phyloP scores from a whole-genome alignment of 2,888 invertebrate genomes.

The Beris morrisii region DNA sequence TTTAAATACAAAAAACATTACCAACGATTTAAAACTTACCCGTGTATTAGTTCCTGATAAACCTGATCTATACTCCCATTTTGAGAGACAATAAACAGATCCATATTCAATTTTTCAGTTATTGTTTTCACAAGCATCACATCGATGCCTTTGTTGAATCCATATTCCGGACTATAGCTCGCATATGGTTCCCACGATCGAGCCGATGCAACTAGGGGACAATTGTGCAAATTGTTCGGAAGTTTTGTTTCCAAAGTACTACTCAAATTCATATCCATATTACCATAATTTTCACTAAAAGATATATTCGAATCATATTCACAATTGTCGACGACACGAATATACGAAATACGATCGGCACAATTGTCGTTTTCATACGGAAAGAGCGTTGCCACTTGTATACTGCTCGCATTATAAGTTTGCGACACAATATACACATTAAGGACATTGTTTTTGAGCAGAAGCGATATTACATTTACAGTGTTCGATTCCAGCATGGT shows the following conservation, averaged over 20 bases:
- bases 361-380: conserved; percentile 54
- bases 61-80: conserved; percentile 49
- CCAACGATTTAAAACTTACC: conserved; percentile 42
- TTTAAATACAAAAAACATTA: too few species aligned
- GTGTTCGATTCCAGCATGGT: conserved; percentile 46
- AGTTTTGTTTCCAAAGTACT: conserved; percentile 46
- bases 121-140: conserved; percentile 50
- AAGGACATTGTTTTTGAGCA: conserved; percentile 49
- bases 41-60: conserved; percentile 50
- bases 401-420: conserved; percentile 45
- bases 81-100: conserved; percentile 46
- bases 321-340: conserved; percentile 47
- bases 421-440: conserved; percentile 52
- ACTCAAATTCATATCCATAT: conserved; percentile 12
- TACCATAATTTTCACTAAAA: conserved; percentile 13
- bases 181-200: conserved; percentile 53
- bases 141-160: conserved; percentile 47
- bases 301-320: conserved; percentile 35
- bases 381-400: conserved; percentile 49
- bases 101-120: conserved; percentile 48
- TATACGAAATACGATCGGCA: conserved; percentile 43
- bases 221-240: conserved; percentile 50
- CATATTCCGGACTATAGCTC: conserved; percentile 39
- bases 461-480: conserved; percentile 47
- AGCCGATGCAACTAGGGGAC: conserved; percentile 49